Conservation (phyloP, 1,140 invertebrate species). For the Holotrichia oblita region DNA sequence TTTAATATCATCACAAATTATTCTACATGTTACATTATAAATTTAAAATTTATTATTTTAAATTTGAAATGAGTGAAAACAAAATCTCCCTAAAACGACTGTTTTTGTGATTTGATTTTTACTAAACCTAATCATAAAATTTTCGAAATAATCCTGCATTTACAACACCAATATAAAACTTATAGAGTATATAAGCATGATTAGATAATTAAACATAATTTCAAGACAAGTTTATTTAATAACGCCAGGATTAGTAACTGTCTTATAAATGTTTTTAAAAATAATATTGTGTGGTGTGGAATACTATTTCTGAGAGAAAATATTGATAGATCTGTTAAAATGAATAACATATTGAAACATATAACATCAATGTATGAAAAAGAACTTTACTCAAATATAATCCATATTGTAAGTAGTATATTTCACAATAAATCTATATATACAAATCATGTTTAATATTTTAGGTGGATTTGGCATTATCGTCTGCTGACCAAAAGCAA, state of each 20-base stretch:
- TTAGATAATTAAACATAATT: too few species aligned
- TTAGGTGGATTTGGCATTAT: slow-evolving; percentile 71
- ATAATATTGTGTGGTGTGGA: background rate
- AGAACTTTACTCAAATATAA: slow-evolving; percentile 68
- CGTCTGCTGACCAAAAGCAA: slow-evolving; percentile 71
- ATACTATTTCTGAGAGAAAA: background rate
- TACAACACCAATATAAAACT: too few species aligned
- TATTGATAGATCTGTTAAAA: too few species aligned
- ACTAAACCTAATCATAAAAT: background rate
- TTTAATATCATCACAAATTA: too few species aligned
- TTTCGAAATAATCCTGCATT: background rate
- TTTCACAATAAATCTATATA: too few species aligned
- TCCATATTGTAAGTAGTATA: slow-evolving; percentile 63
- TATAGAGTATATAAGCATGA: too few species aligned
- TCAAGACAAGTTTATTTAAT: background rate
- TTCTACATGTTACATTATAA: too few species aligned
- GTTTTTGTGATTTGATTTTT: background rate
- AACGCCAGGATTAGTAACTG: background rate
- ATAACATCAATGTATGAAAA: slow-evolving; percentile 69
- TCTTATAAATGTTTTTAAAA: background rate
- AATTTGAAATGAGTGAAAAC: background rate
- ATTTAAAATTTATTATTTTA: too few species aligned
- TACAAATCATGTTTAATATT: too few species aligned
- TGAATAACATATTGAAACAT: slow-evolving; percentile 65
- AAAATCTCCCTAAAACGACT: background rate